Percentiles rank a stretch among this genome's conserved stretches.
These are phyloP conservation scores for Coptotermes formosanus DNA, from an alignment of 1,140 invertebrate species.

Conservation along the genomic window DNA sequence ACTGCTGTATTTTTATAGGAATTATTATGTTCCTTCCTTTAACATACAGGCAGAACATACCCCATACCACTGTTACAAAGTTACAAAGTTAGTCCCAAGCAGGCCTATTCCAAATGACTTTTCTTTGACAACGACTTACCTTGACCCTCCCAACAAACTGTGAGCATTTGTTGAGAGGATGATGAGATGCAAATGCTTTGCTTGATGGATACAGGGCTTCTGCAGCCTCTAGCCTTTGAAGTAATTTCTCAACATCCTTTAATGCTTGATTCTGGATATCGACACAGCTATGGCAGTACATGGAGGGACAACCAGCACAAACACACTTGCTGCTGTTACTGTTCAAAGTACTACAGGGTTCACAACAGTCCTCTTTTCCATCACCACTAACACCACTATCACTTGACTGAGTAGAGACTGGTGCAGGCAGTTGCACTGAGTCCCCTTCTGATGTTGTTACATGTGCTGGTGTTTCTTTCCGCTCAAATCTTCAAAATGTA, in stretches of 20 bases:
- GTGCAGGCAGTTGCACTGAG: conserved; percentile 21
- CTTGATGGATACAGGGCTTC: conserved; percentile 81
- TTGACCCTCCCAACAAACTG: conserved; percentile 67
- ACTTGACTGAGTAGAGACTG: conserved; percentile 21
- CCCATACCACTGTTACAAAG: no score
- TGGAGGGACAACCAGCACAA: conserved; percentile 59
- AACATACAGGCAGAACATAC: no score
- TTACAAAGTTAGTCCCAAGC: no score
- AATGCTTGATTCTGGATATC: conserved; percentile 69
- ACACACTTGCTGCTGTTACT: background rate
- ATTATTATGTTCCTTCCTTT: no score
- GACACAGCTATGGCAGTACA: conserved; percentile 68
- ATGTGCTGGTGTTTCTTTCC: background rate
- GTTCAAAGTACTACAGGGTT: background rate
- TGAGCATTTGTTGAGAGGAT: conserved; percentile 66
- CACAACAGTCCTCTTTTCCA: conserved; percentile 43
- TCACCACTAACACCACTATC: conserved; percentile 27
- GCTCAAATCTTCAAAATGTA: background rate
- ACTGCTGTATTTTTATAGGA: no score
- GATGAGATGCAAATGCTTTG: conserved; percentile 70
- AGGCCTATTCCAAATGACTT: no score
- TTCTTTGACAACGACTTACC: conserved; percentile 38
- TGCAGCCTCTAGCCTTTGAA: conserved; percentile 71
- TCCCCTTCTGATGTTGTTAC: background rate
- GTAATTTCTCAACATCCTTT: conserved; percentile 66